These are phyloP conservation scores for Lumbricus terrestris DNA, from an alignment of 2,888 invertebrate genomes.

Conservation along the genomic window DNA sequence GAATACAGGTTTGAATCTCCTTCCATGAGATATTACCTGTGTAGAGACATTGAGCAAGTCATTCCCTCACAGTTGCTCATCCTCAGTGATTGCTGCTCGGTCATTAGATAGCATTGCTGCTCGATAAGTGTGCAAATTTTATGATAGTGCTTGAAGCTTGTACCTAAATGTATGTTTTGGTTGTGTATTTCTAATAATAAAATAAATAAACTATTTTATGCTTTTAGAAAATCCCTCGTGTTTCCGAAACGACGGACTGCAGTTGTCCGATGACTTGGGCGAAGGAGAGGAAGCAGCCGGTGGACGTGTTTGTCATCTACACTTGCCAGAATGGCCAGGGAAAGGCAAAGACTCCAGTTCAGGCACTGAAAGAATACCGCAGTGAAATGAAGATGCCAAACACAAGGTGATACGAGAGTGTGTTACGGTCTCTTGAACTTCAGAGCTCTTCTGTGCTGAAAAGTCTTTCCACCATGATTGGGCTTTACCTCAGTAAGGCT, in stretches of 20 bases:
- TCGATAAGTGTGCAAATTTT: neutral
- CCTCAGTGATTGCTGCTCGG: neutral
- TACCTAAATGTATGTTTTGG: too few relatives aligned
- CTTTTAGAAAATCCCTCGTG: neutral
- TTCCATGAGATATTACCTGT: too few relatives aligned
- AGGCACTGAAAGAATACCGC: neutral
- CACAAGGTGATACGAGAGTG: neutral
- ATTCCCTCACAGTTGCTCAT: neutral
- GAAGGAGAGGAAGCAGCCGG: neutral
- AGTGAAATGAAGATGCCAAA: neutral
- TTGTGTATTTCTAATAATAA: too few relatives aligned
- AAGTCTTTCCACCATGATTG: too few relatives aligned
- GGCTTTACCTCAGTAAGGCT: too few relatives aligned
- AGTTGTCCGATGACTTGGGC: conserved; percentile 15
- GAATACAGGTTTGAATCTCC: too few relatives aligned
- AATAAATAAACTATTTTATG: neutral
- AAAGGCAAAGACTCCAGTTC: neutral
- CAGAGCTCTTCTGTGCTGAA: too few relatives aligned
- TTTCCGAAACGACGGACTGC: neutral
- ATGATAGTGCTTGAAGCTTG: too few relatives aligned
- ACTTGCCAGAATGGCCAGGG: conserved; percentile 11
- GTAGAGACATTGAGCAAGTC: neutral
- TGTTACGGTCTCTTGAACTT: too few relatives aligned
- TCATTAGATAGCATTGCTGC: neutral
- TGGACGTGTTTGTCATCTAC: conserved; percentile 9